Evolutionary conservation across 2,797 vertebrate species (phyloP).

Genomic region (Lepus oiostolus): DNA sequence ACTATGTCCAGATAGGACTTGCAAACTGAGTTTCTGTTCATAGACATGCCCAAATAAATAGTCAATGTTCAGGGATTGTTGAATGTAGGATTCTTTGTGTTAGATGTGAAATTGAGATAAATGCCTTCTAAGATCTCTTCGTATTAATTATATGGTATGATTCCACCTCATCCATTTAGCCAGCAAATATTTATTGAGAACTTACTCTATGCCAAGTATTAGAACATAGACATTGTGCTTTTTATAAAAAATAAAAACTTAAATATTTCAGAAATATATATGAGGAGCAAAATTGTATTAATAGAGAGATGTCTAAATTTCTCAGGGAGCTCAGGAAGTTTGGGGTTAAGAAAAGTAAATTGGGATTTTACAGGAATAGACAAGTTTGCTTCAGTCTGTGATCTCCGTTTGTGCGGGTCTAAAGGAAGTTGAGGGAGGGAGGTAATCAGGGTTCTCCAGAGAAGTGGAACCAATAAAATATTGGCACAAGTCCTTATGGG

Average conservation of each 20-base stretch:
- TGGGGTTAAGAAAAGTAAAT: not conserved
- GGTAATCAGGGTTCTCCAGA: not conserved
- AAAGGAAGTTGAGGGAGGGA: not conserved
- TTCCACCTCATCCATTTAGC: not conserved
- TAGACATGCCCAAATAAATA: not conserved
- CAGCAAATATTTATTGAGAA: conserved; percentile 6
- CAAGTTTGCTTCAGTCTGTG: not conserved
- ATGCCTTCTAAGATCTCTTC: not conserved
- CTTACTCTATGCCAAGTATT: not conserved
- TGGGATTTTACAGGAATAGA: not conserved
- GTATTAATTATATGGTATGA: not conserved
- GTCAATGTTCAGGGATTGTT: not conserved
- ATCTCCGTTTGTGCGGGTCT: not conserved
- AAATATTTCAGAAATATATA: not conserved
- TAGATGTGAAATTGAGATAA: not conserved
- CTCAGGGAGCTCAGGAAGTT: not conserved
- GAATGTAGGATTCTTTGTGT: not conserved
- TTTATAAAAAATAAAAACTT: not conserved
- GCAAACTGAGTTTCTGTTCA: not conserved
- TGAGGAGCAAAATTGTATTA: not conserved
- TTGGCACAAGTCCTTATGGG: not conserved
- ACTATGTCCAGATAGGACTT: not conserved
- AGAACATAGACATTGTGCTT: not conserved
- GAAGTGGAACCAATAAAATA: not conserved
- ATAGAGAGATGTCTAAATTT: not conserved